Percentiles rank a stretch among this genome's conserved stretches.
Evolutionary conservation across 2,888 invertebrate genomes (phyloP).

Genomic region (Drosophila austrosaltans): DNA sequence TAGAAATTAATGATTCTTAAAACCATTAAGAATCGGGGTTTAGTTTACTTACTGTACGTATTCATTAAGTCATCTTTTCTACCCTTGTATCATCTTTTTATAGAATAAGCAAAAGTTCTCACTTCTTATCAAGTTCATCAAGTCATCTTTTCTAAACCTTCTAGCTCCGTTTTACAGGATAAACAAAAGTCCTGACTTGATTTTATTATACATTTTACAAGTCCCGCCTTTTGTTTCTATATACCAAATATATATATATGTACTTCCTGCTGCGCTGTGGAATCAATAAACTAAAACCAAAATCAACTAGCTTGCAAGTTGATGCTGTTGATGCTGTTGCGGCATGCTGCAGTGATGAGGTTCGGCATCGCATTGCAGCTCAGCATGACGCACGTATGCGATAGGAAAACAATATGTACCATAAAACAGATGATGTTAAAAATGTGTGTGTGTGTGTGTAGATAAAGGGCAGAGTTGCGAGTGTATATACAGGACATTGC

Average conservation of each 20-base stretch:
- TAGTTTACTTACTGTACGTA: no score
- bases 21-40: no score
- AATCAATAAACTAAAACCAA: slow-evolving; percentile 59
- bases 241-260: background rate
- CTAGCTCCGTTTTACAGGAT: background rate
- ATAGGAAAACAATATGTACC: slow-evolving; percentile 15
- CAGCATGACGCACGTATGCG: slow-evolving; percentile 19
- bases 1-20: no score
- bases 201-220: background rate
- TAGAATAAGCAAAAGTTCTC: no score
- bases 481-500: background rate
- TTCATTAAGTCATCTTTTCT: no score
- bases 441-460: slow-evolving; percentile 3
- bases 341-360: slow-evolving; percentile 42
- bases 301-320: slow-evolving; percentile 37
- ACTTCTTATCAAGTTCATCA: no score
- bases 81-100: no score
- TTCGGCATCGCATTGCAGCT: slow-evolving; percentile 36
- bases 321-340: slow-evolving; percentile 33
- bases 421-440: slow-evolving; percentile 9
- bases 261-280: slow-evolving; percentile 39
- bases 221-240: background rate
- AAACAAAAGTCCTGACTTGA: background rate
- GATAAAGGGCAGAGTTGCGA: background rate
- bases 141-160: no score